Evolutionary conservation across 2,888 invertebrate genomes (phyloP).

Genomic region (Bugulina stolonifera): DNA sequence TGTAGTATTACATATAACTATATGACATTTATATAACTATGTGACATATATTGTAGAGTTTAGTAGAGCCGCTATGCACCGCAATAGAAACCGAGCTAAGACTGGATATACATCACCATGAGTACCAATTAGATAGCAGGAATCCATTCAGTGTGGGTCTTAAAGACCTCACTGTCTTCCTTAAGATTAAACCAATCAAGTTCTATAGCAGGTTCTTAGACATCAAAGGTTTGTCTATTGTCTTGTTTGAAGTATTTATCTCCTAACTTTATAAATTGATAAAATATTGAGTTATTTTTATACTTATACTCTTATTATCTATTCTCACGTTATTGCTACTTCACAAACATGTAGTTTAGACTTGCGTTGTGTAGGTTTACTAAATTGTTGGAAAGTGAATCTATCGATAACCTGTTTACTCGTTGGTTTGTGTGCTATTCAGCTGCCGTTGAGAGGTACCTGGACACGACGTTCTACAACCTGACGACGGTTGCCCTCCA

Average conservation of each 20-base stretch:
- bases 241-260: background rate
- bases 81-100: slow-evolving; percentile 87
- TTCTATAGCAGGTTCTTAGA: slow-evolving; percentile 61
- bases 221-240: slow-evolving; percentile 58
- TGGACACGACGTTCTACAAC: slow-evolving; percentile 92
- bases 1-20: no score
- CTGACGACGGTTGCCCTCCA: slow-evolving; percentile 92
- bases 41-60: slow-evolving; percentile 39
- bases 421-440: slow-evolving; percentile 29
- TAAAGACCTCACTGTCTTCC: slow-evolving; percentile 61
- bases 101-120: slow-evolving; percentile 81
- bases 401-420: no score
- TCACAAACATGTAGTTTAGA: no score
- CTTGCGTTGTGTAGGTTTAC: no score
- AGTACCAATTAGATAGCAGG: slow-evolving; percentile 61
- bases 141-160: slow-evolving; percentile 67
- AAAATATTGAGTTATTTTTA: background rate
- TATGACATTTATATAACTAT: no score
- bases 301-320: no score
- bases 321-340: no score
- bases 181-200: slow-evolving; percentile 58
- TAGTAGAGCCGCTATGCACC: slow-evolving; percentile 66
- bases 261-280: background rate
- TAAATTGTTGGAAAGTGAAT: no score
- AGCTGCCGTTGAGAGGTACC: slow-evolving; percentile 74